phyloP scores from a whole-genome alignment of 2,113 vertebrate genomes.

The Amazona vittata region DNA sequence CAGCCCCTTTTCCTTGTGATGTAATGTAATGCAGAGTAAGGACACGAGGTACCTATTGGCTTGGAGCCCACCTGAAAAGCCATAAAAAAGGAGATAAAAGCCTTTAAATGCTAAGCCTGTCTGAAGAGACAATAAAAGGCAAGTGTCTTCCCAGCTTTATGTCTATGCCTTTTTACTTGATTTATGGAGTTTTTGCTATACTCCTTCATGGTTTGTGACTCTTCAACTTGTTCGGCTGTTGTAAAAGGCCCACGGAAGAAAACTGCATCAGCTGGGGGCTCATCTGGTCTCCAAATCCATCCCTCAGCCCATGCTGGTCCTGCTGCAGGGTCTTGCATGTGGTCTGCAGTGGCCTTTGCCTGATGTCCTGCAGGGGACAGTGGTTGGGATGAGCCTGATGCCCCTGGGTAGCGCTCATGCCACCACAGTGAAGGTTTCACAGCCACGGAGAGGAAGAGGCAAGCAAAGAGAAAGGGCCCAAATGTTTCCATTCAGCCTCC shows the following conservation, averaged over 20 bases:
- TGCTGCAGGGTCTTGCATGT: background rate
- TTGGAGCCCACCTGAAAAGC: slow-evolving; percentile 13
- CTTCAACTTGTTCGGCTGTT: background rate
- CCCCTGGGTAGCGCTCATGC: rapidly evolving
- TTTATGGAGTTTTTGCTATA: slow-evolving; percentile 14
- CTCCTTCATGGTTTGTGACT: slow-evolving; percentile 42
- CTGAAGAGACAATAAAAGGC: slow-evolving; percentile 53
- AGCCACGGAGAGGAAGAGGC: background rate
- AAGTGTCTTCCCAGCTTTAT: slow-evolving; percentile 49
- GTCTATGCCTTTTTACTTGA: slow-evolving; percentile 1
- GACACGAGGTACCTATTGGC: slow-evolving; percentile 32
- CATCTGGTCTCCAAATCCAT: background rate
- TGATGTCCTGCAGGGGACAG: rapidly evolving
- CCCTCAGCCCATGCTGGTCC: background rate
- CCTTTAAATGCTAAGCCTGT: slow-evolving; percentile 44
- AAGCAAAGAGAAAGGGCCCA: background rate
- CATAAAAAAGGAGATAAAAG: slow-evolving; percentile 54
- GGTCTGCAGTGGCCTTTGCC: background rate
- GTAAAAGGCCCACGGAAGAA: background rate
- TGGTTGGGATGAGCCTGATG: background rate
- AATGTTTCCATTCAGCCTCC: slow-evolving; percentile 27
- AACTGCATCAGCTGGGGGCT: background rate
- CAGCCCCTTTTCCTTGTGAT: background rate
- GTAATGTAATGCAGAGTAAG: background rate
- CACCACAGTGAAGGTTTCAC: background rate